These are phyloP conservation scores for Ommatoiulus sabulosus DNA, from an alignment of 2,888 invertebrate species.

Conservation along the genomic window DNA sequence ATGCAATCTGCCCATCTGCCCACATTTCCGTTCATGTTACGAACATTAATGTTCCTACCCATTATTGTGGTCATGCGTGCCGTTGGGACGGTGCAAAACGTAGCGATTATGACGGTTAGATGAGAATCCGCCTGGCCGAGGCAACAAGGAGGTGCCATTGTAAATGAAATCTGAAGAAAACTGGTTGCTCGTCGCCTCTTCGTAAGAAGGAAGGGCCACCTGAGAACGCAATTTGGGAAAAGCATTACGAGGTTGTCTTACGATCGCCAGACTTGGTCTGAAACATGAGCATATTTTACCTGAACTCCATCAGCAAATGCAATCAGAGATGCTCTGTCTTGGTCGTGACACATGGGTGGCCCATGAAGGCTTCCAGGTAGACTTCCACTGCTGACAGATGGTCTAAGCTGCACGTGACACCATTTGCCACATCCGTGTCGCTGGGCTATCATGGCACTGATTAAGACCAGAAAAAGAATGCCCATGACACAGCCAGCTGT, in stretches of 20 bases:
- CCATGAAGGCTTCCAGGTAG: neutral
- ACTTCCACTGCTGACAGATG: conserved; percentile 51
- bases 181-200: conserved; percentile 70
- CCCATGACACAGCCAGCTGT: conserved; percentile 67
- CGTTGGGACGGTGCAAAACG: neutral
- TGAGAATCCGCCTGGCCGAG: conserved; percentile 23
- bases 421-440: conserved; percentile 53
- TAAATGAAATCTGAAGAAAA: conserved; percentile 58
- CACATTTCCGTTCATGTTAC: too few species aligned
- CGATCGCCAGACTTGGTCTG: neutral
- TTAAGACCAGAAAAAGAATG: conserved; percentile 65
- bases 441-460: conserved; percentile 64
- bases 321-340: conserved; percentile 72
- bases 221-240: conserved; percentile 57
- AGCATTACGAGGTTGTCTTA: neutral
- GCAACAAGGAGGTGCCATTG: conserved; percentile 1
- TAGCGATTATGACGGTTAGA: conserved; percentile 31
- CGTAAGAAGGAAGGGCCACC: conserved; percentile 70
- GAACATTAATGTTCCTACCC: conserved; percentile 42
- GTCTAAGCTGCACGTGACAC: conserved; percentile 59
- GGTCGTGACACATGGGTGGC: conserved; percentile 64
- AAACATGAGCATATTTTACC: conserved; percentile 59
- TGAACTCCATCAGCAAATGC: conserved; percentile 71
- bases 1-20: too few species aligned
- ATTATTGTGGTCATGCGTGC: conserved; percentile 13